These are phyloP conservation scores for Ciconia maguari DNA, from an alignment of 2,113 vertebrate genomes.

Conservation along the genomic window DNA sequence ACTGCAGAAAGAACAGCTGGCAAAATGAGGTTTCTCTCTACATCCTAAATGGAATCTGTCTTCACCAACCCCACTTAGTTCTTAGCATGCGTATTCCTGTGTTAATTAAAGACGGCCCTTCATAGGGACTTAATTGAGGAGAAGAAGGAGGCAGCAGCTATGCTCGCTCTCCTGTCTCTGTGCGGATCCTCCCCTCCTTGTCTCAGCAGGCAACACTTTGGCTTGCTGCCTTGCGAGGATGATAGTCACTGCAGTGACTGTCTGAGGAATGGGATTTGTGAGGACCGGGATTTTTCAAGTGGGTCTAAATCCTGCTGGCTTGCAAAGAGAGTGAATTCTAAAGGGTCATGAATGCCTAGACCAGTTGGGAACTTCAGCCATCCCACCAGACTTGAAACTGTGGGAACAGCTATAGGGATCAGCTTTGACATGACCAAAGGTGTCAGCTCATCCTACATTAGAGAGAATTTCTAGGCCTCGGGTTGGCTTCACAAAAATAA, in stretches of 20 bases:
- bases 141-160: background rate
- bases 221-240: background rate
- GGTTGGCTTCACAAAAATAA: background rate
- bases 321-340: background rate
- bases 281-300: background rate
- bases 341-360: background rate
- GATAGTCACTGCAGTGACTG: background rate
- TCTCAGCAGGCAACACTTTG: background rate
- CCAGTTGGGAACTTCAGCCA: background rate
- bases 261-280: background rate
- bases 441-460: background rate
- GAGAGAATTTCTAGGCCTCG: slow-evolving; percentile 9
- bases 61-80: background rate
- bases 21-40: background rate
- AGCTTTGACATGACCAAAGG: background rate
- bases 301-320: background rate
- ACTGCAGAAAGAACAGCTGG: background rate
- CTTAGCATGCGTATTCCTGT: background rate
- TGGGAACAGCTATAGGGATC: background rate
- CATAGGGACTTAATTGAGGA: background rate
- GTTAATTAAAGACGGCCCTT: background rate
- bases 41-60: background rate
- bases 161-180: background rate
- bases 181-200: background rate
- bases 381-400: background rate